Conservation (phyloP, 2,888 invertebrate genomes). For the Dryomyza anilis region DNA sequence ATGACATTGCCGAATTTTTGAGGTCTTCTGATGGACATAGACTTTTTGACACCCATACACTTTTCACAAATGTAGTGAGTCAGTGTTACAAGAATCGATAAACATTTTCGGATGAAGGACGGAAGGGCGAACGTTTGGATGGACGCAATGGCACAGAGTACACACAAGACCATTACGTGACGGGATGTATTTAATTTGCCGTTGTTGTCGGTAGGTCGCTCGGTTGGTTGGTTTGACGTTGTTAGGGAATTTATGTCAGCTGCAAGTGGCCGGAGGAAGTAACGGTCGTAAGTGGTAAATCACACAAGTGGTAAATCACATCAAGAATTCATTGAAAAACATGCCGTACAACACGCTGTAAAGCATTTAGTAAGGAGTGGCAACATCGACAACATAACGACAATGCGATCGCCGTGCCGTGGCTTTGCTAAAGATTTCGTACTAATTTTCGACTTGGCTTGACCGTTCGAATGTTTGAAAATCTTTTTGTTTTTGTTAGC, state of each 20-base stretch:
- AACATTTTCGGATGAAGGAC: constrained; percentile 16
- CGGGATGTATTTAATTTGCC: constrained; percentile 54
- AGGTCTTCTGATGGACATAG: too few species aligned
- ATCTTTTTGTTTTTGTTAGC: not conserved
- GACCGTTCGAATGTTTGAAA: too few species aligned
- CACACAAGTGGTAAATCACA: not conserved
- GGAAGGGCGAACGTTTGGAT: not conserved
- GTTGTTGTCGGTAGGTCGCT: not conserved
- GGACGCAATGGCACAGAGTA: not conserved
- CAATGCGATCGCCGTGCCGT: too few species aligned
- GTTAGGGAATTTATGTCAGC: constrained; percentile 47
- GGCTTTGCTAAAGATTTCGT: too few species aligned
- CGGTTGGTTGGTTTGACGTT: constrained; percentile 52
- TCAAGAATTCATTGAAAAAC: not conserved
- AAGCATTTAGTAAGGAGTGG: not conserved
- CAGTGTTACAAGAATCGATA: constrained; percentile 43
- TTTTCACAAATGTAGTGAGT: constrained; percentile 34
- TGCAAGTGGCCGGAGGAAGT: constrained; percentile 39
- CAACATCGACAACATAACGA: not conserved
- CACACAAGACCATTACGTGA: constrained; percentile 47
- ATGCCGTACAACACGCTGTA: not conserved
- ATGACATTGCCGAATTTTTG: too few species aligned
- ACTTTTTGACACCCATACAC: too few species aligned
- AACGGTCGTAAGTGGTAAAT: constrained; percentile 40
- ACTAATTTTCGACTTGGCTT: too few species aligned